Base-by-base conservation (phyloP, 2,888 invertebrate species). In the Prosopocoilus inquinatus region DNA sequence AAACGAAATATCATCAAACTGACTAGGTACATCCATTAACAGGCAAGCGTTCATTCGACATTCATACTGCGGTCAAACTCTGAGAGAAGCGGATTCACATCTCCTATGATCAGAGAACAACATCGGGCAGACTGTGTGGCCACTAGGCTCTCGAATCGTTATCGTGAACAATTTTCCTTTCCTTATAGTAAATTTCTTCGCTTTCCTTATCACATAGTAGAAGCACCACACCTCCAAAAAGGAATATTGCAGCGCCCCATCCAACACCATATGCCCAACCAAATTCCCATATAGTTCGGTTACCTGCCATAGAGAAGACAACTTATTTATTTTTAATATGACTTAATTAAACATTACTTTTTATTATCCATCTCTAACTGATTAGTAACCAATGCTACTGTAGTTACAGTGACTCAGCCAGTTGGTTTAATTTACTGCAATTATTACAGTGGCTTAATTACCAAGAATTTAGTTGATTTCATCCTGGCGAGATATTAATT, bases 251-350 rank as follows among this genome's bases (percentile, higher is more conserved):
- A 41, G 96, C 93, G 63, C 96, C 96, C 96, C 97, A 98, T 11
- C 95, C 96, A 20, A 97, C 92, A 47, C 97, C 96, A 76, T 98
- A 98, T 44, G 96, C 96, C 96, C 96, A 98, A 47, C 96, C 96
- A 72, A 98, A 97, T 77, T 96, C 95, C 96, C 96, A 96, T 70
- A 92, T 87, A 55, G 89, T 86, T 70, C 94, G 84, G 79, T 94
- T 94, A 66, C 93, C 93, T 91, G 75, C 12, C 67, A 67, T 60
- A 60, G 20, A 47, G 41, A 47, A 53, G 11, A 20, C 4, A 45
- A 33, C 45, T 38, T 15, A 12, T 41, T 39, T 44, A 32, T 5
- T 28, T 28, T 4, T 28, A 28, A 28, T 7, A 28, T 28, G 20
- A 28, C 20, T 28, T 16, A 16, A 16, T 16, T 16, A 16, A 16